Evolutionary conservation across 1,140 invertebrate genomes (phyloP).

Genomic region (Hylaeus anthracinus): DNA sequence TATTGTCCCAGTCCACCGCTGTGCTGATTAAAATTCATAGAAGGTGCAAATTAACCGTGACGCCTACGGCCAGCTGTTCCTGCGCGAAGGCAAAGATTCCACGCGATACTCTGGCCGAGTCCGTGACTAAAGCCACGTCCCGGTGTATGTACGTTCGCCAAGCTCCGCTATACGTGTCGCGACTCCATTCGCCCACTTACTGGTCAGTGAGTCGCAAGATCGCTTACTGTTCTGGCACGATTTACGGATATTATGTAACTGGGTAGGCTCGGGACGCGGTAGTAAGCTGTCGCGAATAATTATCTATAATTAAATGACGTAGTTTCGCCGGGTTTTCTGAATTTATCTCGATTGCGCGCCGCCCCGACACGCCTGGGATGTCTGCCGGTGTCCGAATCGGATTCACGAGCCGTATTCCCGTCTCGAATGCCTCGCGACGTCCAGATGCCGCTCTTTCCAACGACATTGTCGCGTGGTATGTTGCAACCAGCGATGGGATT

Average conservation of each 20-base stretch:
- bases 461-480: no score
- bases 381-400: no score
- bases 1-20: slow-evolving; percentile 55
- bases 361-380: no score
- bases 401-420: no score
- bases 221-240: slow-evolving; percentile 31
- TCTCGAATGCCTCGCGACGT: no score
- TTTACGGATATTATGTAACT: slow-evolving; percentile 54
- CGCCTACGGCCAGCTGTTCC: slow-evolving; percentile 66
- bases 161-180: slow-evolving; percentile 26
- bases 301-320: slow-evolving; percentile 38
- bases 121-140: slow-evolving; percentile 58
- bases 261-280: not conserved
- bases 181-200: slow-evolving; percentile 49
- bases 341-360: not conserved
- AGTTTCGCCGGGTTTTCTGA: not conserved
- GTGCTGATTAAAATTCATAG: slow-evolving; percentile 74
- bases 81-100: slow-evolving; percentile 51
- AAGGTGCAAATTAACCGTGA: slow-evolving; percentile 74
- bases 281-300: slow-evolving; percentile 25
- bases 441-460: no score
- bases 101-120: slow-evolving; percentile 57
- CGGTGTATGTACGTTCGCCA: slow-evolving; percentile 16
- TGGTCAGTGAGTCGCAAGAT: slow-evolving; percentile 40
- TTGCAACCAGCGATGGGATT: no score